These are phyloP conservation scores for Eulacestoma nigropectus DNA, from an alignment of 2,113 vertebrate genomes.

Conservation along the genomic window DNA sequence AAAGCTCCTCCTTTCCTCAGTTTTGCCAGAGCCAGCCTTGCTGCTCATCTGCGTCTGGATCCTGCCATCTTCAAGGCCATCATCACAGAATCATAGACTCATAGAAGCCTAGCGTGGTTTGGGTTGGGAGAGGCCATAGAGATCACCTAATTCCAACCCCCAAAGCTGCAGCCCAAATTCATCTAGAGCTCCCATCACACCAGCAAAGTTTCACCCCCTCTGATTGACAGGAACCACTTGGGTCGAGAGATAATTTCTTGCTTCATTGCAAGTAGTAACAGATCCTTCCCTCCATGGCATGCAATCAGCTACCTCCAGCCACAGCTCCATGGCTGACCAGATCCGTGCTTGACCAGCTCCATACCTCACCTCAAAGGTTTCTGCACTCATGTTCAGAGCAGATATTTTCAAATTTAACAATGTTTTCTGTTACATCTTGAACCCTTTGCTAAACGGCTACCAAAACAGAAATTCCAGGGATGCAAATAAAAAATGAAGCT, in stretches of 20 bases:
- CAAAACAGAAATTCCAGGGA: background rate
- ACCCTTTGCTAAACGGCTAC: background rate
- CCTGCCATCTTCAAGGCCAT: background rate
- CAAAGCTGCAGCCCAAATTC: background rate
- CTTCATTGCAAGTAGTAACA: fast-evolving
- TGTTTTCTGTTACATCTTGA: background rate
- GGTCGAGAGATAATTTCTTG: background rate
- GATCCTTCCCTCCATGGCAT: background rate
- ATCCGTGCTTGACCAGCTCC: background rate
- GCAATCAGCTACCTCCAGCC: background rate
- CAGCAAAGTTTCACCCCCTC: too few species aligned
- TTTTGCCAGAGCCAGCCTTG: background rate
- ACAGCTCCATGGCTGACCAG: background rate
- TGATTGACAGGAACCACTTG: background rate
- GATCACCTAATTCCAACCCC: background rate
- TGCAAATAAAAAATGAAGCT: background rate
- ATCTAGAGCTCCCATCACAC: background rate
- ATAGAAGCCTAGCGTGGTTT: background rate
- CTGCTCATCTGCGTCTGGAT: background rate
- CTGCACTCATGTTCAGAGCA: background rate
- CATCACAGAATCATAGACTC: background rate
- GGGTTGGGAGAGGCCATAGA: background rate
- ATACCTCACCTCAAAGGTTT: background rate
- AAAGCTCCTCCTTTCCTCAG: background rate
- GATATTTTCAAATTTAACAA: background rate